A percentile compares a stretch with the other conserved stretches of the same genome.
phyloP scores from a whole-genome alignment of 2,888 invertebrate species.

The Erebia palarica region DNA sequence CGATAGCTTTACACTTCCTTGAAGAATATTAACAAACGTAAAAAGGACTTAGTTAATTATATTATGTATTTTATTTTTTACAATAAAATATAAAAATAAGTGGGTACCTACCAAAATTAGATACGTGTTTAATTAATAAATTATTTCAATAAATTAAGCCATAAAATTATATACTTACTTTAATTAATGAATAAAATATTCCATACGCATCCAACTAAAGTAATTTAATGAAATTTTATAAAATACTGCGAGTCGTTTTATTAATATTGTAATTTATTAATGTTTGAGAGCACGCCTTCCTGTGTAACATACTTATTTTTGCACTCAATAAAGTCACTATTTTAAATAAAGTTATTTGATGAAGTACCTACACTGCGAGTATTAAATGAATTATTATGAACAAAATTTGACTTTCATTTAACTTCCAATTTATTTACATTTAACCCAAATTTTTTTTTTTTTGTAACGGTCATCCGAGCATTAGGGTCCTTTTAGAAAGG shows the following conservation, averaged over 20 bases:
- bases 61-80: background rate
- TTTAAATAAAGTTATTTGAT: constrained; percentile 73
- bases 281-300: constrained; percentile 67
- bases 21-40: background rate
- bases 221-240: constrained; percentile 32
- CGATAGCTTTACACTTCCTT: background rate
- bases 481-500: too few species aligned
- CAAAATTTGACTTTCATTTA: constrained; percentile 57
- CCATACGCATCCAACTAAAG: constrained; percentile 25
- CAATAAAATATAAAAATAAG: constrained; percentile 6
- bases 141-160: constrained; percentile 9
- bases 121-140: background rate
- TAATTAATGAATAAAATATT: constrained; percentile 13
- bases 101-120: constrained; percentile 7
- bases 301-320: constrained; percentile 73
- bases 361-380: constrained; percentile 67
- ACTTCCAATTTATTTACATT: background rate
- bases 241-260: constrained; percentile 39
- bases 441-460: background rate
- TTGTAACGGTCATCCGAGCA: too few species aligned
- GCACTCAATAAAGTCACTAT: constrained; percentile 78
- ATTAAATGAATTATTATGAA: constrained; percentile 69
- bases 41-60: background rate
- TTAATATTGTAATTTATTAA: constrained; percentile 47
- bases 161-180: background rate